Evolutionary conservation across 2,113 vertebrate species (phyloP).

Genomic region (Nesogale talazaci): DNA sequence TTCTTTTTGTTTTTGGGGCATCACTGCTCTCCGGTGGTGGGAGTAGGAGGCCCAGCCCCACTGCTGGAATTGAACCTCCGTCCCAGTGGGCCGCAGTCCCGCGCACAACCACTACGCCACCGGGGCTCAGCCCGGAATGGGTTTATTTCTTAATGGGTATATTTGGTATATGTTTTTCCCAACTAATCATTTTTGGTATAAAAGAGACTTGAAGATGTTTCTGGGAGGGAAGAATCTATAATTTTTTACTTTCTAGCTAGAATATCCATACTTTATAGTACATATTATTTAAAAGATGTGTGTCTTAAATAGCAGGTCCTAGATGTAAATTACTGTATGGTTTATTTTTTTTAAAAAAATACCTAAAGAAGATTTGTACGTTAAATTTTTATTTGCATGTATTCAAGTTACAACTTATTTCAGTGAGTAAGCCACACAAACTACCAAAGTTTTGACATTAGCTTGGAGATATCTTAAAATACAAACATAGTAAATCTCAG

Average conservation of each 20-base stretch:
- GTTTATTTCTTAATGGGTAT: slow-evolving; percentile 41
- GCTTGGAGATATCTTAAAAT: slow-evolving; percentile 46
- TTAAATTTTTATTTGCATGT: slow-evolving; percentile 34
- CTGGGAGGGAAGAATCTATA: slow-evolving; percentile 5
- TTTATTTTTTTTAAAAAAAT: slow-evolving; percentile 51
- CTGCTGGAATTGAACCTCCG: too few species aligned
- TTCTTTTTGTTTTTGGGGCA: too few species aligned
- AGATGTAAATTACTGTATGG: neutral
- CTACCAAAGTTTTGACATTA: slow-evolving; percentile 51
- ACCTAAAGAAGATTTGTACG: neutral
- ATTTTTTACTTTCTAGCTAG: slow-evolving; percentile 45
- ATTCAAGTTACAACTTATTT: neutral
- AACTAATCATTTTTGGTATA: slow-evolving; percentile 26
- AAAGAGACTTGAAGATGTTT: slow-evolving; percentile 48
- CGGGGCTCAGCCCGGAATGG: too few species aligned
- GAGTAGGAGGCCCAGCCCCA: too few species aligned
- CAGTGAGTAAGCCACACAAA: slow-evolving; percentile 15
- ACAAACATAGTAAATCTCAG: slow-evolving; percentile 45
- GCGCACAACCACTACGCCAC: too few species aligned
- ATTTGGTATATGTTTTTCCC: slow-evolving; percentile 45
- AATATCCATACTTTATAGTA: too few species aligned
- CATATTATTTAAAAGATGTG: too few species aligned
- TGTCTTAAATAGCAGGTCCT: neutral
- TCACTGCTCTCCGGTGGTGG: too few species aligned
- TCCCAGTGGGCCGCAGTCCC: too few species aligned